Conservation (phyloP, 2,888 invertebrate species). For the Cephalotes varians region DNA sequence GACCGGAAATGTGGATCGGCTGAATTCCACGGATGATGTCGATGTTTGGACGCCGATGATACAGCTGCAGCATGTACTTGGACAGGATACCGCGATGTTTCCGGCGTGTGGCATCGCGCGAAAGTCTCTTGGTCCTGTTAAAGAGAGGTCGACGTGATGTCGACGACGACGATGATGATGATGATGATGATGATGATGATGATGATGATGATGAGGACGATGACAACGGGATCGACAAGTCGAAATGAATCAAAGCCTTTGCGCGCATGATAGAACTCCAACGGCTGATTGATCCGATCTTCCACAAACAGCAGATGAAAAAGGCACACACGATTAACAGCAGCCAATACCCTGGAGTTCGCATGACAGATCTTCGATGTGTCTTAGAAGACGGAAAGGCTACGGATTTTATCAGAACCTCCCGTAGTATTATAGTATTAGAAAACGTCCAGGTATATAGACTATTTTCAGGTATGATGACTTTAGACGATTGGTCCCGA, state of each 20-base stretch:
- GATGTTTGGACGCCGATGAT: conserved; percentile 80
- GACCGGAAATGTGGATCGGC: conserved; percentile 77
- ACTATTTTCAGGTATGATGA: too few relatives aligned
- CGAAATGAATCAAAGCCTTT: conserved; percentile 81
- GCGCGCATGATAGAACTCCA: conserved; percentile 76
- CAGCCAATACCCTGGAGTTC: conserved; percentile 70
- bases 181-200: conserved; percentile 59
- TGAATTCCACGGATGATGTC: conserved; percentile 81
- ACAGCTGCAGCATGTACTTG: conserved; percentile 81
- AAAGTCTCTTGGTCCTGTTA: conserved; percentile 58
- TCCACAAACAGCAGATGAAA: conserved; percentile 79
- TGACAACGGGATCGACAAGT: conserved; percentile 79
- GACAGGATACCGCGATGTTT: conserved; percentile 76
- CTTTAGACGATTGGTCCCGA: background rate
- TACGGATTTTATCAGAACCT: background rate
- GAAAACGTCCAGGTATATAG: too few relatives aligned
- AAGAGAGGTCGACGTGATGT: conserved; percentile 6
- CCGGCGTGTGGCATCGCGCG: conserved; percentile 56
- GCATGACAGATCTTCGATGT: conserved; percentile 31
- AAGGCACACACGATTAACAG: conserved; percentile 72
- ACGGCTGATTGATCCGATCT: conserved; percentile 71
- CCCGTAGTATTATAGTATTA: background rate
- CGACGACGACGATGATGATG: conserved; percentile 22
- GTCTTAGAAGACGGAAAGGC: background rate
- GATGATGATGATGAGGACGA: too few relatives aligned